Conservation (phyloP, 2,797 vertebrate genomes). For the Hapalemur alaotrensis region DNA sequence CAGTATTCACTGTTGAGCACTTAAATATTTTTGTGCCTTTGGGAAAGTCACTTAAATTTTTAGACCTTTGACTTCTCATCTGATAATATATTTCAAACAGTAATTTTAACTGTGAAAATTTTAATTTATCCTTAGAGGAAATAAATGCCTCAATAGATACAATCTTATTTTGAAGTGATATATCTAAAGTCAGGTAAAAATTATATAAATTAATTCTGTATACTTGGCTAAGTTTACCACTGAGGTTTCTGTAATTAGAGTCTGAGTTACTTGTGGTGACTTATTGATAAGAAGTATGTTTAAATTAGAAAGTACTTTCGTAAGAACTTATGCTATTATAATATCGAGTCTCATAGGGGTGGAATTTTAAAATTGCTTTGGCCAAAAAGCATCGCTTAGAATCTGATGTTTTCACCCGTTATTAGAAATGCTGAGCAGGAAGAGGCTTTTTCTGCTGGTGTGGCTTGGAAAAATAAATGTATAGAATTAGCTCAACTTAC, state of each 20-base stretch:
- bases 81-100: conserved; percentile 10
- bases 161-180: conserved; percentile 23
- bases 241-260: conserved; percentile 3
- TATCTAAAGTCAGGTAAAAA: neutral
- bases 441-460: neutral
- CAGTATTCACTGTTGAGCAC: neutral
- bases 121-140: conserved; percentile 16
- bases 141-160: neutral
- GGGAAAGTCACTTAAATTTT: conserved; percentile 6
- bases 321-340: neutral
- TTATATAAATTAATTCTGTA: conserved; percentile 37
- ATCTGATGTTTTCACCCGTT: neutral
- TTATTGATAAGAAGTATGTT: neutral
- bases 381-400: neutral
- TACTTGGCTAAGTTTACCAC: conserved; percentile 24
- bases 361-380: neutral
- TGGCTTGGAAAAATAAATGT: neutral
- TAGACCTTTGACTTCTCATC: neutral
- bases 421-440: neutral
- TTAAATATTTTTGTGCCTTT: neutral
- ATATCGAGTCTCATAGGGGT: neutral
- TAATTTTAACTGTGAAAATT: neutral
- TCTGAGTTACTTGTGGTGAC: neutral
- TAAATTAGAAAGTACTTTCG: neutral
- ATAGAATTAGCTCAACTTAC: neutral